phyloP scores from a whole-genome alignment of 1,140 invertebrate species.

The Bombus ignitus region DNA sequence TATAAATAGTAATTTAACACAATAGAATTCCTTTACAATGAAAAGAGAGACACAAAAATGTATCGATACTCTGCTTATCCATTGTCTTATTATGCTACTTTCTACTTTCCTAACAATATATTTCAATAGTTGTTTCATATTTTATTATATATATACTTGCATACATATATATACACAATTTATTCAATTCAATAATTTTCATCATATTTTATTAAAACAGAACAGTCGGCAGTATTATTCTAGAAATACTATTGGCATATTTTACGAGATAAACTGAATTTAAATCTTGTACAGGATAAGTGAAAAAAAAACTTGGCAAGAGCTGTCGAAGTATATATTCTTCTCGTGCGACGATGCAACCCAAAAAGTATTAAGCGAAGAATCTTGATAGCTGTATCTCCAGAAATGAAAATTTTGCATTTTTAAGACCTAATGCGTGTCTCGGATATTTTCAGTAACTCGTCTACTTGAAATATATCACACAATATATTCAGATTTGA shows the following conservation, averaged over 20 bases:
- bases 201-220: not conserved
- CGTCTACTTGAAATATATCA: not conserved
- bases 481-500: not conserved
- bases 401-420: not conserved
- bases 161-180: not conserved
- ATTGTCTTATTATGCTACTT: not conserved
- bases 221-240: not conserved
- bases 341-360: not conserved
- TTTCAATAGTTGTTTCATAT: too few species aligned
- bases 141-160: too few species aligned
- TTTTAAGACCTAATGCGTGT: not conserved
- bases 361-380: not conserved
- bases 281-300: not conserved
- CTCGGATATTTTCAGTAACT: not conserved
- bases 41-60: not conserved
- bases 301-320: slow-evolving; percentile 25
- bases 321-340: not conserved
- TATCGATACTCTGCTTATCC: not conserved
- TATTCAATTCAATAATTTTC: not conserved
- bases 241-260: not conserved
- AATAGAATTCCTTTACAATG: too few species aligned
- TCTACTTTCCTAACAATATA: too few species aligned
- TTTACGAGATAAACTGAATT: slow-evolving; percentile 22
- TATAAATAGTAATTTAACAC: too few species aligned
- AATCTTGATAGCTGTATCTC: not conserved